Base-by-base conservation (phyloP, 2,888 invertebrate genomes). In the Agrochola lota region DNA sequence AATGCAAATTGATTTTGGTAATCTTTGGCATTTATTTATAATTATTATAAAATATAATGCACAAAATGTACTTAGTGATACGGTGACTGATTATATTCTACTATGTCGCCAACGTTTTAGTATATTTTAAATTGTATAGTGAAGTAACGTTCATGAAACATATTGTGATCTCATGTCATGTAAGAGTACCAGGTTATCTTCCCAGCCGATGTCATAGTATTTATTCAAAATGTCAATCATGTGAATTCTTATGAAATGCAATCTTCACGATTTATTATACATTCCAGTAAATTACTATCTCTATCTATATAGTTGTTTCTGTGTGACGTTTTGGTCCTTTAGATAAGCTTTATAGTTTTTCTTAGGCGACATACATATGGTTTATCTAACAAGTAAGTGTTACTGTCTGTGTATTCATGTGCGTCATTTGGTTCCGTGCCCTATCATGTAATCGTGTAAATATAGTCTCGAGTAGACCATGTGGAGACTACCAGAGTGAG, bases 51-150 rank as follows among this genome's bases (percentile, higher is more conserved):
- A 92, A 91, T 91, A 90, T 94, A 77, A 93, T 96, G 96, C 96
- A 96, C 96, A 96, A 96, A 95, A 95, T 94, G 96, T 96, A 96
- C 96, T 96, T 96, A 96, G 94, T 92, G 91, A 90, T 92, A 91
- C 82, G 92, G 93, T 91, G 93, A 92, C 91, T 91, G 91, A 90
- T 89, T 89, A 89, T 91, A 85, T 84, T 88, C 82, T 84, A 86
- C 90, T 84, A 78, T 88, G 91, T 92, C 91, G 93, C 93, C 92
- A 90, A 86, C 90, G 76, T 91, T 88, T 91, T 93, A 93, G 91
- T 90, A 87, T 92, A 91, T 89, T 90, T 91, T 89, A 93, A 92
- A 91, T 91, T 91, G 84, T 90, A 89, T 92, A 91, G 89, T 91
- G 90, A 91, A 90, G 89, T 92, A 91, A 90, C 91, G 88, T 94